Evolutionary conservation across 2,113 vertebrate species (phyloP), one percentile per base, ranked within the genome.

Genomic region (Canis aureus): DNA sequence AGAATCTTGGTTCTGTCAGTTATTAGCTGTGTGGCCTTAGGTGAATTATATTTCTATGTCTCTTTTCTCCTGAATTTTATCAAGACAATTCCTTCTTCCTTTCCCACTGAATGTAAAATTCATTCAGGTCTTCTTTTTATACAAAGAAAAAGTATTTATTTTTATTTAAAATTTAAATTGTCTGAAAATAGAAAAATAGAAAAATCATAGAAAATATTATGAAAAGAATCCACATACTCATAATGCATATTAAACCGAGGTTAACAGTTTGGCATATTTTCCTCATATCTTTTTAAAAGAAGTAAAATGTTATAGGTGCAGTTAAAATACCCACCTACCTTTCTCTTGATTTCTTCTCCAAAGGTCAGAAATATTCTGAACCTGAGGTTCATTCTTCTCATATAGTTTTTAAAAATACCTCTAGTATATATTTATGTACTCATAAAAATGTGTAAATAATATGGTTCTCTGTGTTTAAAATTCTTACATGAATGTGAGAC

Each of bases 221-320:
- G 27, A 74, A 84, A 95, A 67, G 9, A 12, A 64, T 76, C 27
- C 17, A 67, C 19, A 73, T 51, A 43, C 29, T 69, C 25, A 25
- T 88, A 73, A 81, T 6, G 69, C 3, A 66, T 19, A 80, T 55
- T 96, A 73, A 76, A 69, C 4, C 43, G 60, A 55, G 3, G 4
- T 55, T 92, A 94, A 85, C 8, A 78, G 23, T 88, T 67, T 90
- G 9, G n/a, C 67, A 16, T 76, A n/a, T 89, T 88, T 95, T 35
- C 32, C 93, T 94, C 16, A 32, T 53, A 29, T 60, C 5, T 94
- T 82, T 96, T 97, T 27, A 57, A 95, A 91, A 94, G 6, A 67
- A 67, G 64, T 76, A 74, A 90, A 88, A 57, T 91, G 1, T 49
- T 85, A 20, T 20, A 83, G 12, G 43, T 73, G 43, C 9, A 94